Evolutionary conservation across 2,888 invertebrate species (phyloP).

Genomic region (Hipparchia sbordonii): DNA sequence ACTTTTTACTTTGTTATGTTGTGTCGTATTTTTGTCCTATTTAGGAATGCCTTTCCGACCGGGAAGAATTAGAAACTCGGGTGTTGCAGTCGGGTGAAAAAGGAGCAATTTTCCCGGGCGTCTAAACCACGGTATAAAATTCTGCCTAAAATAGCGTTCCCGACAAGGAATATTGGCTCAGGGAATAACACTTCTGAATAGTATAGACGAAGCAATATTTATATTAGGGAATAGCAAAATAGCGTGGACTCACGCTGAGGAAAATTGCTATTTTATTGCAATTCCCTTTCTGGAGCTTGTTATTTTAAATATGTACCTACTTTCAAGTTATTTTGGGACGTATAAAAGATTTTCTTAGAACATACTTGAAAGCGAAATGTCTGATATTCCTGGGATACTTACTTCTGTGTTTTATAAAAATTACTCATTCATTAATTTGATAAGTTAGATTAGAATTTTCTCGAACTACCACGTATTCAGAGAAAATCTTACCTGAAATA

Average conservation of each 20-base stretch:
- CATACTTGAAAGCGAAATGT: neutral
- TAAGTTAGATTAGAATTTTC: neutral
- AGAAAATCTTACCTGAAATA: neutral
- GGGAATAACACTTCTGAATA: slow-evolving; percentile 17
- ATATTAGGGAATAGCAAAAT: slow-evolving; percentile 17
- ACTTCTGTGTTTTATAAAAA: neutral
- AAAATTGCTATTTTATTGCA: slow-evolving; percentile 15
- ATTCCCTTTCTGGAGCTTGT: slow-evolving; percentile 8
- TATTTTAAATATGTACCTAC: slow-evolving; percentile 6
- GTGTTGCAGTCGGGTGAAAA: neutral
- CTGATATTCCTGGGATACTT: neutral
- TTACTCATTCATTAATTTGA: too few relatives aligned
- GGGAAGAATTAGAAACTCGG: too few relatives aligned
- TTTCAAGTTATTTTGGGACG: neutral
- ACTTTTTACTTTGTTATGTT: too few relatives aligned
- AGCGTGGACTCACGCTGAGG: slow-evolving; percentile 4
- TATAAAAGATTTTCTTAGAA: slow-evolving; percentile 5
- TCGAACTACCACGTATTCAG: neutral
- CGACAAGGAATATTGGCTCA: slow-evolving; percentile 10
- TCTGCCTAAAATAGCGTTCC: neutral
- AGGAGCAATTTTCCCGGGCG: neutral
- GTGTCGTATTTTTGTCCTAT: too few relatives aligned
- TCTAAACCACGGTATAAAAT: too few relatives aligned
- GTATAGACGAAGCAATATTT: slow-evolving; percentile 19
- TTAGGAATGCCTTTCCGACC: too few relatives aligned